These are phyloP conservation scores for Cervus canadensis DNA, from an alignment of 2,113 vertebrate genomes.

Conservation along the genomic window DNA sequence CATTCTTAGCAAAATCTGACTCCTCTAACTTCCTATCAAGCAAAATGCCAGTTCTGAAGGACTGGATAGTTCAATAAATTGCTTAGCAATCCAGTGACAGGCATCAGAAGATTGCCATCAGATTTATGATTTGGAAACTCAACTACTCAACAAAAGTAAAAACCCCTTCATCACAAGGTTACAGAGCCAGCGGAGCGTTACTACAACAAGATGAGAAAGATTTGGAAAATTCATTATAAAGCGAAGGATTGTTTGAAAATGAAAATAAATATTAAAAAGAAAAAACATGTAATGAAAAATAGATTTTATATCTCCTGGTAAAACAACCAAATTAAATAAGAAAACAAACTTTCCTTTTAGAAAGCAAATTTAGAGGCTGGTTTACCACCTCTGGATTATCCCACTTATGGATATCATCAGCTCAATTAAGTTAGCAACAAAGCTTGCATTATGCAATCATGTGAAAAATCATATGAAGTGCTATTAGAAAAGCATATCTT, in stretches of 20 bases:
- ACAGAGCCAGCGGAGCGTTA: not conserved
- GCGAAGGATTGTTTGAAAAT: slow-evolving; percentile 2
- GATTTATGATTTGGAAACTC: slow-evolving; percentile 52
- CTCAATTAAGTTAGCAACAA: not conserved
- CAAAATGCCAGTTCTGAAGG: slow-evolving; percentile 23
- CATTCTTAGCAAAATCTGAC: slow-evolving; percentile 32
- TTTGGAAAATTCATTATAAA: slow-evolving; percentile 5
- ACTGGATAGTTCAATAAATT: slow-evolving; percentile 31
- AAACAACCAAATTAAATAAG: slow-evolving; percentile 13
- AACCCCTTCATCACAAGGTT: slow-evolving; percentile 24
- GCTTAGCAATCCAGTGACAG: not conserved
- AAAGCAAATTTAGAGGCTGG: slow-evolving; percentile 37
- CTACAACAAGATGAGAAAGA: not conserved
- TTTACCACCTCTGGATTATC: not conserved
- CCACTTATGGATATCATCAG: slow-evolving; percentile 23
- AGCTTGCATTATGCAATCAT: not conserved
- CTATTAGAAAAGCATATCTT: slow-evolving; percentile 36
- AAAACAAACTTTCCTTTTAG: slow-evolving; percentile 46
- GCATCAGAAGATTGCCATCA: slow-evolving; percentile 16
- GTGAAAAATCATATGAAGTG: not conserved
- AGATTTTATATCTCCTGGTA: not conserved
- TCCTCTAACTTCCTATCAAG: not conserved
- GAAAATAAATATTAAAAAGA: not conserved
- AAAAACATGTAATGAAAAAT: not conserved
- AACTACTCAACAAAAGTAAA: slow-evolving; percentile 43